Base-by-base conservation (phyloP, 2,797 vertebrate genomes). In the Myotis myotis region DNA sequence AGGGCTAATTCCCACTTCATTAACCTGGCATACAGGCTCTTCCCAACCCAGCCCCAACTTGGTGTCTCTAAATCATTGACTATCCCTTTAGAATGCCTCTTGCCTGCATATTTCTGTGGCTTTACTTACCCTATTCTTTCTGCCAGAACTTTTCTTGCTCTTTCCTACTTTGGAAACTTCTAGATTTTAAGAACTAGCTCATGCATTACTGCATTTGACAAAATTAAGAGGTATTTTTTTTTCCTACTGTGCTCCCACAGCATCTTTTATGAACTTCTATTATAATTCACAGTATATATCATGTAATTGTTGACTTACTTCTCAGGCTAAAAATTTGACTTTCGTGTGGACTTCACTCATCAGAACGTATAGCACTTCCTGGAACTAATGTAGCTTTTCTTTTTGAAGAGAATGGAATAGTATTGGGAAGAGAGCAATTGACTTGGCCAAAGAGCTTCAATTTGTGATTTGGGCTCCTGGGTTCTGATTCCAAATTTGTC, bases 251-350 rank as follows among this genome's bases (percentile, higher is more conserved):
- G 30, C 70, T 89, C 8, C 38, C 4, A 49, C 1, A 60, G 55
- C 44, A 90, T 53, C n/a, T n/a, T 87, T 49, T 87, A 84, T 28
- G 33, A 87, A 19, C 2, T 41, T 95, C 17, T 33, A 70, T 87
- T 83, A 79, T 36, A 95, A 86, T 84, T 44, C 16, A 47, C 19
- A 79, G 33, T 23, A 90, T 9, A 84, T 62, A 55, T 41, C 13
- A 70, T 41, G 13, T 53, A 88, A 81, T 91, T 71, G 62, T 94
- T 96, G 87, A 86, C 47, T 92, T 79, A 49, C 13, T 55, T 93
- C 25, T 22, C 23, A 84, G 51, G 68, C 22, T 36, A 66, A 82
- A 89, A 91, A 78, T 44, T 76, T 49, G 44, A 55, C 20, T 87
- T 83, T 93, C 19, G 12, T 30, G 8, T 85, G 55, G 60, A 16